Conservation (phyloP, 2,113 vertebrate species). For the Lophura nycthemera region DNA sequence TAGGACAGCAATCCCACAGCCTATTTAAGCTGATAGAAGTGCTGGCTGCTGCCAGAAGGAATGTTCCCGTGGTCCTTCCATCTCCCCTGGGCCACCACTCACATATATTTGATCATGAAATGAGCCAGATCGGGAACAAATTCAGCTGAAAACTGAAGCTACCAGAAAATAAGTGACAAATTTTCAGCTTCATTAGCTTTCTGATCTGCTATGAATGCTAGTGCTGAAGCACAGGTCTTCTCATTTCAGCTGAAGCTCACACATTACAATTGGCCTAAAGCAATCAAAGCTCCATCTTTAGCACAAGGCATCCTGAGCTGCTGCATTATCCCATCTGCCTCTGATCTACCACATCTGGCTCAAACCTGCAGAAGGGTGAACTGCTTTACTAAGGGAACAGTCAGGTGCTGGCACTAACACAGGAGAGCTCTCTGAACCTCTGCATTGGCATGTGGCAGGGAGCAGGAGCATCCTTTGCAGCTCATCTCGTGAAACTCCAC, state of each 20-base stretch:
- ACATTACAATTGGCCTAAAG: not conserved
- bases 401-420: not conserved
- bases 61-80: accelerated
- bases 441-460: accelerated
- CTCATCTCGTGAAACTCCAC: accelerated
- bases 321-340: not conserved
- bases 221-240: not conserved
- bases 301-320: not conserved
- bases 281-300: not conserved
- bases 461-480: not conserved
- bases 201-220: not conserved
- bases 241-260: not conserved
- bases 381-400: accelerated
- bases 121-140: slow-evolving; percentile 38
- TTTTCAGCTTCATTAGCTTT: slow-evolving; percentile 51
- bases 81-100: not conserved
- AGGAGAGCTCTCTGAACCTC: not conserved
- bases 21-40: not conserved
- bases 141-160: slow-evolving; percentile 52
- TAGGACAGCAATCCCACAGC: not conserved
- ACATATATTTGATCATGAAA: slow-evolving; percentile 12
- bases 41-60: not conserved
- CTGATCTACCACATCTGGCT: not conserved
- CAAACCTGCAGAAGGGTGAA: not conserved
- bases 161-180: slow-evolving; percentile 38